Base-by-base conservation (phyloP, 2,113 vertebrate genomes). In the Aphyosemion australe region DNA sequence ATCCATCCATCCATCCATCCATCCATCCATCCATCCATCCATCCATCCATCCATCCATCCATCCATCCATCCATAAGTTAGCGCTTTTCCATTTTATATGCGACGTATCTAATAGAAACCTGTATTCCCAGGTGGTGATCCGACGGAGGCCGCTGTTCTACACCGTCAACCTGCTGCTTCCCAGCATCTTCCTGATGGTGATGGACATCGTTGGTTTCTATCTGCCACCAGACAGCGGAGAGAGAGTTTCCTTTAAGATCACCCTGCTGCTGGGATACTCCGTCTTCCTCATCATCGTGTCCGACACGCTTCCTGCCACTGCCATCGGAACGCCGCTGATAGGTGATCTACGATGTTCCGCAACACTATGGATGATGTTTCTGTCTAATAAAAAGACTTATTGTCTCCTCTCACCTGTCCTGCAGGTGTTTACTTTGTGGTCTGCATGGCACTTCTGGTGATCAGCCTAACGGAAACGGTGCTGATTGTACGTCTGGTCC, bases 211-310 rank as follows among this genome's bases (percentile, higher is more conserved):
- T 97, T 78, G 97, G 97, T 19, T 99, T 99, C 91, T 98, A 96
- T 84, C 88, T 99, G n/a, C 97, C 97, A 1, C 96, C 97, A 0
- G 94, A 99, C 89, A 98, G 97, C 0, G 96, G 97, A 0, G 97
- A 99, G 91, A 93, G 97, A 48, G 97, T 99, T 46, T 99, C 97
- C 61, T 99, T 99, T 90, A 99, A 98, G 91, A 97, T 99, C 91
- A 99, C 97, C 0, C 90, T 99, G 43, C 93, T 99, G 61, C 91
- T 99, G 73, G 97, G 97, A 14, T 99, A 99, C 86, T 99, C 97
- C 0, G 97, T 99, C 74, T 99, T 99, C 89, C 95, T 99, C 79
- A 99, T 99, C 90, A 98, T 99, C 0, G 97, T 99, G 1, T 98
- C 96, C 0, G 97, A 98, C 88, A 99, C 96, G 0, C 85, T 99